A percentile compares a stretch with the other conserved stretches of the same genome.
These are phyloP conservation scores for Linnaemya tessellans DNA, from an alignment of 2,888 invertebrate species.

Conservation along the genomic window DNA sequence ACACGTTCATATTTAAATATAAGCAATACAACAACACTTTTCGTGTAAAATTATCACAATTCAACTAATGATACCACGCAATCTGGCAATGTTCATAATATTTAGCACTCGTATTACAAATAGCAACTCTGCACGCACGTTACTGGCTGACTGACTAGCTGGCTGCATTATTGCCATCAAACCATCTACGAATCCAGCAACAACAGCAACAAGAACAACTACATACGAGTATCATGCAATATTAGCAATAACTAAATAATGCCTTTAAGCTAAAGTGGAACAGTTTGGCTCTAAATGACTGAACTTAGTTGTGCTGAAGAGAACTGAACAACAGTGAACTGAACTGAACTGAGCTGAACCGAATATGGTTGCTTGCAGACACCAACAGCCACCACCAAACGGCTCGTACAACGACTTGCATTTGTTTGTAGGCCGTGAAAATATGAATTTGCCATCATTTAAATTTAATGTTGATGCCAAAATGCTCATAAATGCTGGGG, in stretches of 20 bases:
- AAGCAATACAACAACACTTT: conserved; percentile 44
- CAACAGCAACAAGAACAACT: conserved; percentile 4
- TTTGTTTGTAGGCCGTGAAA: conserved; percentile 62
- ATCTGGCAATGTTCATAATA: conserved; percentile 71
- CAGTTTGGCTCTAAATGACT: conserved; percentile 62
- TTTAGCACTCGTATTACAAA: conserved; percentile 71
- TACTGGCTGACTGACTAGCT: conserved; percentile 2
- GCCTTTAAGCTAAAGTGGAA: conserved; percentile 67
- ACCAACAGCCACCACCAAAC: conserved; percentile 23
- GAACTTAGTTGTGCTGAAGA: conserved; percentile 16
- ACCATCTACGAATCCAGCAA: not conserved
- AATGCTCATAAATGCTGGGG: conserved; percentile 68
- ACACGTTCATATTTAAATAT: not conserved
- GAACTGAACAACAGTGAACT: conserved; percentile 25
- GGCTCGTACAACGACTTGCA: conserved; percentile 5
- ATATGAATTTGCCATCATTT: conserved; percentile 70
- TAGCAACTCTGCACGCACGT: conserved; percentile 70
- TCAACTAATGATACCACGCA: conserved; percentile 72
- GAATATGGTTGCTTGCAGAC: conserved; percentile 29
- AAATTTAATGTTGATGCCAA: conserved; percentile 71
- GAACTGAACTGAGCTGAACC: conserved; percentile 9
- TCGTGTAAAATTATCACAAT: conserved; percentile 71
- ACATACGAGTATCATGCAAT: conserved; percentile 3
- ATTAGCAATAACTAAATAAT: conserved; percentile 48
- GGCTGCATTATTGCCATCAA: conserved; percentile 29